Percentiles rank a stretch among this genome's conserved stretches.
phyloP scores from a whole-genome alignment of 2,888 invertebrate species.

The Pseudococcus jackbeardsleyi region DNA sequence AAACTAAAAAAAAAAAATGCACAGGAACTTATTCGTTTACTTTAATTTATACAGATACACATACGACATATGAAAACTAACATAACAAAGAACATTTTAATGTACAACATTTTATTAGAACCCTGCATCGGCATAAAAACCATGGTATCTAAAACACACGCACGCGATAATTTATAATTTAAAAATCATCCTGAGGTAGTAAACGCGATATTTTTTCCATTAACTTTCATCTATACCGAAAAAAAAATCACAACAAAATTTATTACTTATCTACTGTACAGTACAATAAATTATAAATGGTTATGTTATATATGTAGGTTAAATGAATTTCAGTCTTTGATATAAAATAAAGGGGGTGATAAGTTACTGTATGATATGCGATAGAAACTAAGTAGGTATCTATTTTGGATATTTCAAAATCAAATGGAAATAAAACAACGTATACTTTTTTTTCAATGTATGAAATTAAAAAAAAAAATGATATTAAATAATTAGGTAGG shows the following conservation, averaged over 20 bases:
- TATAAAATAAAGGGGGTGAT: not conserved
- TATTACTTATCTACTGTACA: not conserved
- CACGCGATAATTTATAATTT: not conserved
- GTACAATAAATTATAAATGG: conserved; percentile 5
- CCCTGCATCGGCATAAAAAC: not conserved
- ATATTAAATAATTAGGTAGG: no score
- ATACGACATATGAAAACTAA: conserved; percentile 34
- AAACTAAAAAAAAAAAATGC: conserved; percentile 49
- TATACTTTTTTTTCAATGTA: not conserved
- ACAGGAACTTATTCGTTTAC: conserved; percentile 59
- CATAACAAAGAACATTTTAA: conserved; percentile 52
- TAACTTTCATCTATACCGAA: not conserved
- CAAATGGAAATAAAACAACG: no score
- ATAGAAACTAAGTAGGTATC: not conserved
- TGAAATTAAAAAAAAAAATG: no score
- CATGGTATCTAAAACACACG: not conserved
- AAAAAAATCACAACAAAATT: not conserved
- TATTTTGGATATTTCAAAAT: not conserved
- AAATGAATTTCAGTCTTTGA: conserved; percentile 32
- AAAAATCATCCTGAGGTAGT: not conserved
- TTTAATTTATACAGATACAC: not conserved
- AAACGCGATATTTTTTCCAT: not conserved
- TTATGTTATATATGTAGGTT: not conserved
- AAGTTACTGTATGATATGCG: not conserved
- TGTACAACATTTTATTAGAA: conserved; percentile 32